These are phyloP conservation scores for Antheraea mylitta DNA, from an alignment of 1,140 invertebrate species.

Conservation along the genomic window DNA sequence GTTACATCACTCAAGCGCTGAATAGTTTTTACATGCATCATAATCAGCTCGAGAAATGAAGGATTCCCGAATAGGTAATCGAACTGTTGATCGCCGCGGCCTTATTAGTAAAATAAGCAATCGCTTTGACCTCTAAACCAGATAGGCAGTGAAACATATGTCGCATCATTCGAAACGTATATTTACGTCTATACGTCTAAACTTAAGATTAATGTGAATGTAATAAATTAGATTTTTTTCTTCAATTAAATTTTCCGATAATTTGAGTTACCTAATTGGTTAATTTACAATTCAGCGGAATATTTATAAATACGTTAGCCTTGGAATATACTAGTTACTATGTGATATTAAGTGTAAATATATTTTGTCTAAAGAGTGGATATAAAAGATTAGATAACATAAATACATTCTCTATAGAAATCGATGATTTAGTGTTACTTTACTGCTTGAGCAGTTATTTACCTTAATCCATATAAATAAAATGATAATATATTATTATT, in stretches of 20 bases:
- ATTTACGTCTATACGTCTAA: neutral
- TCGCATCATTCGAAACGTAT: neutral
- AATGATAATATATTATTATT: too few species aligned
- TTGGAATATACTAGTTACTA: constrained; percentile 62
- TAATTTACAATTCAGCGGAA: constrained; percentile 51
- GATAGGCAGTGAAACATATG: too few species aligned
- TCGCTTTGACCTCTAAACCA: too few species aligned
- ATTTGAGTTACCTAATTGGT: constrained; percentile 40
- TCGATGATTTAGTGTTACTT: neutral
- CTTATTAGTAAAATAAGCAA: too few species aligned
- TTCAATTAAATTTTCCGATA: constrained; percentile 18
- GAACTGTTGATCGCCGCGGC: too few species aligned
- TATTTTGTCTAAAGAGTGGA: constrained; percentile 14
- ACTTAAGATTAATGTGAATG: constrained; percentile 4
- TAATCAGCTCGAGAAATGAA: too few species aligned
- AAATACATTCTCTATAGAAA: neutral
- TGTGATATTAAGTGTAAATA: constrained; percentile 60
- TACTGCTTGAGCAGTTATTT: too few species aligned
- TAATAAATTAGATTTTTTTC: constrained; percentile 10
- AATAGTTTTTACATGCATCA: too few species aligned
- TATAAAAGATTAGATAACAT: constrained; percentile 5
- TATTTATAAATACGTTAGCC: constrained; percentile 57
- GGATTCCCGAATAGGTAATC: too few species aligned
- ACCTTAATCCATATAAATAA: too few species aligned
- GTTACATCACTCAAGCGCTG: too few species aligned